Evolutionary conservation across 2,888 invertebrate species (phyloP), one percentile per base, ranked within the genome.

Genomic region (Osmoderma eremita): DNA sequence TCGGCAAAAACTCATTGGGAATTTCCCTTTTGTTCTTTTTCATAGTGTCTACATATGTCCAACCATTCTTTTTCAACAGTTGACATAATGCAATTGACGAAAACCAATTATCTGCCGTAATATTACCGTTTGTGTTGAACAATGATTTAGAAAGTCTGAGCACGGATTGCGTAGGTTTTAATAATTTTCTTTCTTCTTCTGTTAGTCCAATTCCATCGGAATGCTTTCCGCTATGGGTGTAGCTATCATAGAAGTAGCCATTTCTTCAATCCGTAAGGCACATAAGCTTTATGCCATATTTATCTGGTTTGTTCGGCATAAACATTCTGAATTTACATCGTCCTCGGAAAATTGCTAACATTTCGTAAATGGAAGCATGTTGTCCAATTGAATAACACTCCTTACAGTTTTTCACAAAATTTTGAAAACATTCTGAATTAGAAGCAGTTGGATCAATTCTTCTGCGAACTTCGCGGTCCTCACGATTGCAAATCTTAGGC

Each of bases 91-190:
- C n/a, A n/a, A n/a, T n/a, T n/a, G n/a, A n/a, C n/a, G 74, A 69
- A 70, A 78, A 78, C 75, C 77, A 78, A 69, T 78, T 77, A 49
- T 77, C 76, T 13, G 73, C 72, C 18, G 75, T 78, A 4, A 78
- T 71, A 49, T 50, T 63, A 38, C 74, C 63, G 53, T 77, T 76
- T 6, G 73, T 75, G 13, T 73, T 69, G 58, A 70, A 51, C 65
- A 78, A 67, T 48, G n/a, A n/a, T n/a, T n/a, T n/a, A n/a, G n/a
- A n/a, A n/a, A n/a, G n/a, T n/a, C n/a, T n/a, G n/a, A n/a, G 73
- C n/a, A 78, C 75, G 17, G 74, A 67, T 49, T 78, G 77, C 1
- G 75, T 76, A 38, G 78, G 76, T 51, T 73, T 73, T 15, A 64
- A 61, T 5, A 74, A 69, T 67, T 75, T 75, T 69, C 71, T 74